Evolutionary conservation across 2,888 invertebrate species (phyloP).

Genomic region (Alcis repandata): DNA sequence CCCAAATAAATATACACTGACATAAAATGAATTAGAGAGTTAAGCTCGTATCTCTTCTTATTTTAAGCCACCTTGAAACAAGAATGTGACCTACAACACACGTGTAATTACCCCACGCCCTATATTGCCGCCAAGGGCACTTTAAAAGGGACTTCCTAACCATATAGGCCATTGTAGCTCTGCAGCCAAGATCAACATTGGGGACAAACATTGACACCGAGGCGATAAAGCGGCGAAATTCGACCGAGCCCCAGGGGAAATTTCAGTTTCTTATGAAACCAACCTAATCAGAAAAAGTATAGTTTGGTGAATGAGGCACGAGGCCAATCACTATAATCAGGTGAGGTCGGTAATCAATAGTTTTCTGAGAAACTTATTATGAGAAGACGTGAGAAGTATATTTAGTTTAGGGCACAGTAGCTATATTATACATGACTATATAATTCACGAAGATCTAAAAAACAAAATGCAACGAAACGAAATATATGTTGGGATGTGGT

Average conservation of each 20-base stretch:
- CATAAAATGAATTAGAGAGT: no score
- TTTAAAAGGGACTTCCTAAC: conserved; percentile 41
- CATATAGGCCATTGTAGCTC: conserved; percentile 41
- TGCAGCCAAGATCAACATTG: conserved; percentile 51
- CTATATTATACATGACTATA: no score
- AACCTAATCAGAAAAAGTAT: conserved; percentile 63
- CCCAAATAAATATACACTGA: no score
- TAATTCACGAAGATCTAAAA: no score
- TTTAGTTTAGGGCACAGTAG: no score
- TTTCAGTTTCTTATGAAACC: conserved; percentile 61
- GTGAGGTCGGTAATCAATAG: conserved; percentile 47
- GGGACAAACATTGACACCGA: conserved; percentile 61
- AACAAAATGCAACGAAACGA: no score
- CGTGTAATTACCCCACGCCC: conserved; percentile 15
- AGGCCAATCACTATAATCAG: conserved; percentile 53
- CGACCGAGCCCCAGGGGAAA: conserved; percentile 65
- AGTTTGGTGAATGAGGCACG: conserved; percentile 42
- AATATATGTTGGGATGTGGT: background rate
- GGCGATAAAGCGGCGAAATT: conserved; percentile 60
- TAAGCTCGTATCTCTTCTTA: no score
- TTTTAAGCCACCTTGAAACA: background rate
- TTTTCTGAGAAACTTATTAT: conserved; percentile 2
- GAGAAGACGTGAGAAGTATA: conserved; percentile 23
- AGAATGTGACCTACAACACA: conserved; percentile 9
- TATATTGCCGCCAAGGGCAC: conserved; percentile 37